Percentiles rank a stretch among this genome's conserved stretches.
Conservation (phyloP, 2,113 vertebrate species). For the Malurus elegans region DNA sequence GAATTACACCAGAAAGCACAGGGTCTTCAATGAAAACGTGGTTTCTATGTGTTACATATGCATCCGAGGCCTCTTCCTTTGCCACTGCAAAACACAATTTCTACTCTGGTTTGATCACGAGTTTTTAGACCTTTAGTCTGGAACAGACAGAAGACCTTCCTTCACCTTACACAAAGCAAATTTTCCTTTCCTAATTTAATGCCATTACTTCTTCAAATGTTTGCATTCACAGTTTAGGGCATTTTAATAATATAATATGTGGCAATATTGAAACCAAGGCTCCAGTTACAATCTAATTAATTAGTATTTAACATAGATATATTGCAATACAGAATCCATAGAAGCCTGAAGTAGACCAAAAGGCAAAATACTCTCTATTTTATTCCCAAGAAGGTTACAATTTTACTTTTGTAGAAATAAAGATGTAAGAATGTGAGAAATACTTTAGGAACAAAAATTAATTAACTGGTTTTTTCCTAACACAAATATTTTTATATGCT, state of each 20-base stretch:
- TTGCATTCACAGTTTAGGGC: not conserved
- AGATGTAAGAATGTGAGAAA: not conserved
- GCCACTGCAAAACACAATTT: not conserved
- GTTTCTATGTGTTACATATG: not conserved
- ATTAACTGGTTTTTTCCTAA: not conserved
- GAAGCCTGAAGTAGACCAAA: not conserved
- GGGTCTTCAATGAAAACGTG: not conserved
- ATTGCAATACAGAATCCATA: not conserved
- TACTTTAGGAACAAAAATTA: not conserved
- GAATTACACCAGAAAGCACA: not conserved
- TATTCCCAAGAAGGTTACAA: not conserved
- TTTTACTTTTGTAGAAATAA: not conserved
- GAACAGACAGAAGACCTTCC: not conserved
- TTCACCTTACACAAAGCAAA: not conserved
- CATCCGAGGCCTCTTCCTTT: not conserved
- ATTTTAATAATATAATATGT: not conserved
- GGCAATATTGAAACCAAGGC: not conserved
- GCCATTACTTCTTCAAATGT: not conserved
- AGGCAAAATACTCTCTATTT: not conserved
- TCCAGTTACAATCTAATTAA: not conserved
- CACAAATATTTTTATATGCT: not conserved
- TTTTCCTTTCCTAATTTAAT: not conserved
- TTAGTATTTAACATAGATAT: not conserved
- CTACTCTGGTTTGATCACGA: not conserved
- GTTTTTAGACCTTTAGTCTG: not conserved